Evolutionary conservation across 2,113 vertebrate species (phyloP).

Genomic region (Stigmatopora nigra): DNA sequence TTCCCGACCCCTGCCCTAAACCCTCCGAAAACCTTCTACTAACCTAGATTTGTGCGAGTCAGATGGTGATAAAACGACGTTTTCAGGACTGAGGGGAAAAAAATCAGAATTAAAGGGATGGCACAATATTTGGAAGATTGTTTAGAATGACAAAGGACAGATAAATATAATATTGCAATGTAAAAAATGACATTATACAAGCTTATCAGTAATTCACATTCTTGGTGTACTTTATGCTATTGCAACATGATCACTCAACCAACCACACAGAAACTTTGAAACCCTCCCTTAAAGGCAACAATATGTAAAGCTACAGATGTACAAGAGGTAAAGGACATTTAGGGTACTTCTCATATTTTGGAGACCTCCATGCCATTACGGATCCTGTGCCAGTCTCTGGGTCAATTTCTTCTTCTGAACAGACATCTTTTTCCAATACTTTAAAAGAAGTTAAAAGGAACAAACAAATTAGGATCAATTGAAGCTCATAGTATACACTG

Average conservation of each 20-base stretch:
- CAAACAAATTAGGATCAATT: background rate
- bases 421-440: background rate
- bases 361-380: conserved; percentile 22
- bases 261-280: conserved; percentile 29
- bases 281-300: conserved; percentile 44
- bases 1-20: no score
- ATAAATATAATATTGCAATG: conserved; percentile 25
- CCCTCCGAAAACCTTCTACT: background rate
- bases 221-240: conserved; percentile 14
- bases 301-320: conserved; percentile 57
- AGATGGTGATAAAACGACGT: background rate
- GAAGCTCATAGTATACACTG: background rate
- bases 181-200: conserved; percentile 30
- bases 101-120: conserved; percentile 4
- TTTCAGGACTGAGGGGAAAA: conserved; percentile 3
- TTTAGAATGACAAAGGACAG: conserved; percentile 13
- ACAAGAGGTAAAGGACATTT: conserved; percentile 43
- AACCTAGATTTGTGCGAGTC: background rate
- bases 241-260: conserved; percentile 15
- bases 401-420: conserved; percentile 9
- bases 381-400: conserved; percentile 17
- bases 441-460: background rate
- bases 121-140: conserved; percentile 14
- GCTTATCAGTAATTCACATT: conserved; percentile 38
- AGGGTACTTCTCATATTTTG: conserved; percentile 18